Percentiles rank a stretch among this genome's conserved stretches.
These are phyloP conservation scores for Pycnonotus jocosus DNA, from an alignment of 2,113 vertebrate species.

Conservation along the genomic window DNA sequence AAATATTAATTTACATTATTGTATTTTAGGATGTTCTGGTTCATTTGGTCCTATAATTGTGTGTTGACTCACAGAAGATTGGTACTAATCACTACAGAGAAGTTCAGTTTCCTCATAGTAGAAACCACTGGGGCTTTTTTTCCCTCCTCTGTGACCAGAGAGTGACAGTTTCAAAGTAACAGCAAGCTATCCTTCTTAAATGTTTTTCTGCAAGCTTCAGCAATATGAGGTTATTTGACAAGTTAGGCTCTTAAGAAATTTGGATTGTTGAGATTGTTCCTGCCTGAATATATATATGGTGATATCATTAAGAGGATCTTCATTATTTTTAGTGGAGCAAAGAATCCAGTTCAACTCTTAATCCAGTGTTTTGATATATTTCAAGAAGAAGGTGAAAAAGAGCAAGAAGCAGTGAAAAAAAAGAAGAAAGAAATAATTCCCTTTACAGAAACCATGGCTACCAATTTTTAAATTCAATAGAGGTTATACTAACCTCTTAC, in stretches of 20 bases:
- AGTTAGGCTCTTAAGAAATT: neutral
- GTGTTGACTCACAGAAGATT: neutral
- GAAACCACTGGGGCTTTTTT: neutral
- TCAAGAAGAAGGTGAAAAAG: neutral
- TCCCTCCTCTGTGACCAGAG: too few species aligned
- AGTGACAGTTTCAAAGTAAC: neutral
- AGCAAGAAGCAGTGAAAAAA: neutral
- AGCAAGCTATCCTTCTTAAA: neutral
- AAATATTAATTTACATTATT: neutral
- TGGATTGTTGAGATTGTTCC: accelerated
- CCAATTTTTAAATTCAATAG: neutral
- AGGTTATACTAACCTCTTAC: neutral
- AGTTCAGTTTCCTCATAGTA: neutral
- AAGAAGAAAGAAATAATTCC: neutral
- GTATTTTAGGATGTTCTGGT: neutral
- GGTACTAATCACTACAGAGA: neutral
- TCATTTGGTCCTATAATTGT: neutral
- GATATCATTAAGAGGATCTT: neutral
- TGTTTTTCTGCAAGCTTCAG: neutral
- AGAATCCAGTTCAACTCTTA: neutral
- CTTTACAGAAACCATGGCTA: neutral
- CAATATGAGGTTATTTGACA: neutral
- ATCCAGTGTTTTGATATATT: neutral
- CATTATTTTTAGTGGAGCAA: neutral
- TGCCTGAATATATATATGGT: neutral